Evolutionary conservation across 1,140 invertebrate genomes (phyloP), one percentile per base, ranked within the genome.

Genomic region (Penaeus chinensis): DNA sequence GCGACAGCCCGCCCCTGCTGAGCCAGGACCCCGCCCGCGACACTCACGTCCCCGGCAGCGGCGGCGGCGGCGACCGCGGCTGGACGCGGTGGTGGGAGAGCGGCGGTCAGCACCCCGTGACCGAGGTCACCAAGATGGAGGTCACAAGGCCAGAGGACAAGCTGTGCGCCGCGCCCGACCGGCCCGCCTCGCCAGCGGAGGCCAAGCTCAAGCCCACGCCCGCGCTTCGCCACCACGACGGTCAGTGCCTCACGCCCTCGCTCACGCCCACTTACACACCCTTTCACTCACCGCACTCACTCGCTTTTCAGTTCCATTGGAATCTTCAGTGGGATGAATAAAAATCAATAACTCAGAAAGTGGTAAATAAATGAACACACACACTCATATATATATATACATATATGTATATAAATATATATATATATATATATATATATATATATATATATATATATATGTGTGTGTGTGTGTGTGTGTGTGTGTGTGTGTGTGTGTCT

Each of bases 71-170:
- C 65, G 87, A 81, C 54, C 77, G 87, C 65, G 82, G 87, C 24
- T 89, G 88, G 88, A 85, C 88, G n/a, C 76, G 88, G 11, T 89
- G 88, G 88, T 89, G 88, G 88, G 88, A 89, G 83, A 81, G 80
- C 69, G 85, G 80, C 69, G 85, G 85, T 37, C 69, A 83, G 24
- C 18, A 65, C 7, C 54, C 62, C 85, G 82, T 32, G 62, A 13
- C 77, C n/a, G 78, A 87, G 42, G n/a, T 71, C 65, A 24, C 79
- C 62, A 87, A 74, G 42, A 87, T 82, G 85, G 80, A 82, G 60
- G 80, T 54, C 71, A 76, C 69, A 42, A 82, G 69, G 71, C 42
- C 71, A 18, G 80, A 83, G 60, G 85, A 87, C 42, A 74, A 78
- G 19, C 54, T 54, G 54, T 37, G 22, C 27, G 62, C 22, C 22